Conservation (phyloP, 2,797 vertebrate genomes). For the Sarcoramphus papa region DNA sequence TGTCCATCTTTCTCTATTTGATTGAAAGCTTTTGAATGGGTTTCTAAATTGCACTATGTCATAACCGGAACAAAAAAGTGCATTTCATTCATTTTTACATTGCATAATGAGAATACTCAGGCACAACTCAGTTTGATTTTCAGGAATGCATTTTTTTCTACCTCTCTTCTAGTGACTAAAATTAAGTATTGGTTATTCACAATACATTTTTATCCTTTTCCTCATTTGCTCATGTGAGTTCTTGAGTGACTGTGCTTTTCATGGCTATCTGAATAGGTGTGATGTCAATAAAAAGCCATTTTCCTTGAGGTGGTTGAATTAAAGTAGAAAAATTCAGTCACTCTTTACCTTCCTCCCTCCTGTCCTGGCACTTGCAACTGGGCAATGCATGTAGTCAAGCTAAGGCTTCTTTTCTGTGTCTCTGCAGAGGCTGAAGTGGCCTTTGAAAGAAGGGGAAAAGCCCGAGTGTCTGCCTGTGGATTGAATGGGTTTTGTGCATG, state of each 20-base stretch:
- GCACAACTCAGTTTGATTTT: neutral
- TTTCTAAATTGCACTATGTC: neutral
- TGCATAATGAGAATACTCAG: neutral
- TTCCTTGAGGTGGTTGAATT: neutral
- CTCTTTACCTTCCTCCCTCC: neutral
- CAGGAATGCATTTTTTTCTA: neutral
- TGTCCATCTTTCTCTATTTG: neutral
- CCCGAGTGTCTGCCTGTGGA: neutral
- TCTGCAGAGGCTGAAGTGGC: neutral
- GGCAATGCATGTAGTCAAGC: neutral
- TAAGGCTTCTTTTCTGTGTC: neutral
- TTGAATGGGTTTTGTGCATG: neutral
- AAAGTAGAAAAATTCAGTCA: neutral
- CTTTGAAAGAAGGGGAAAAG: neutral
- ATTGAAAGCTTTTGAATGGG: neutral
- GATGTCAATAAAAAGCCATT: neutral
- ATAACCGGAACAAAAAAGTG: neutral
- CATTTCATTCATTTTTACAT: neutral
- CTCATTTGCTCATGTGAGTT: neutral
- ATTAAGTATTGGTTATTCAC: neutral
- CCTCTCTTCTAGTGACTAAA: neutral
- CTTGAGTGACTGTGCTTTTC: neutral
- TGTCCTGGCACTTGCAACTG: neutral
- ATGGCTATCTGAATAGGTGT: neutral
- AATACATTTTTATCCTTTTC: neutral